These are phyloP conservation scores for Blastobasis lacticolella DNA, from an alignment of 2,888 invertebrate species.

Conservation along the genomic window DNA sequence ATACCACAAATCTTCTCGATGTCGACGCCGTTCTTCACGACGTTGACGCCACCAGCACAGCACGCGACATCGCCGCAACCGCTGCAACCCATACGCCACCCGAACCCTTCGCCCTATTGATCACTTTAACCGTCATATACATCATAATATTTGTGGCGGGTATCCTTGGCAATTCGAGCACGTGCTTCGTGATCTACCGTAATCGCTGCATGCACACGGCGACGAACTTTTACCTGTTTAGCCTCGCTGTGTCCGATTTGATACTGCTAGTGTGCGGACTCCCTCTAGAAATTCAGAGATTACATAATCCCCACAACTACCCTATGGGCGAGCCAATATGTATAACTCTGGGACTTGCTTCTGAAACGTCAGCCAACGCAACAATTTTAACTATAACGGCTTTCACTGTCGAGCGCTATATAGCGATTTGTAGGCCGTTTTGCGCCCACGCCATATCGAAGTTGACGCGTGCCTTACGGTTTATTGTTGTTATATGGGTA, in stretches of 20 bases:
- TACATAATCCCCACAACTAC: slow-evolving; percentile 84
- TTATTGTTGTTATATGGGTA: slow-evolving; percentile 85
- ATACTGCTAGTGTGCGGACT: slow-evolving; percentile 83
- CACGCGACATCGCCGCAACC: no score
- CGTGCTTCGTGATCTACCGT: slow-evolving; percentile 83
- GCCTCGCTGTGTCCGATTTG: slow-evolving; percentile 84
- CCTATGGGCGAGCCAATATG: slow-evolving; percentile 86
- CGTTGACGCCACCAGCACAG: no score
- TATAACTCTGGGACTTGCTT: slow-evolving; percentile 81
- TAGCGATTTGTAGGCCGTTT: slow-evolving; percentile 91
- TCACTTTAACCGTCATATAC: slow-evolving; percentile 81
- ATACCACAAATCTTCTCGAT: no score
- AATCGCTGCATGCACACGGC: slow-evolving; percentile 89
- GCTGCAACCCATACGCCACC: slow-evolving; percentile 17
- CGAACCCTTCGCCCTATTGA: slow-evolving; percentile 71
- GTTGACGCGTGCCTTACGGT: slow-evolving; percentile 85
- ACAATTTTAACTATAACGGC: slow-evolving; percentile 91
- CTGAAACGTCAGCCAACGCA: slow-evolving; percentile 90
- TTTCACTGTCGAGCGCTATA: slow-evolving; percentile 91
- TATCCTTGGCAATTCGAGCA: slow-evolving; percentile 84
- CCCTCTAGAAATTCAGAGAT: slow-evolving; percentile 84
- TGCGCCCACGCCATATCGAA: slow-evolving; percentile 88
- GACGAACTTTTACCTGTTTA: slow-evolving; percentile 88
- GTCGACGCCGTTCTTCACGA: no score
- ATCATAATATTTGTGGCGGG: slow-evolving; percentile 81